Evolutionary conservation across 2,797 vertebrate species (phyloP).

Genomic region (Crypturellus tataupa): DNA sequence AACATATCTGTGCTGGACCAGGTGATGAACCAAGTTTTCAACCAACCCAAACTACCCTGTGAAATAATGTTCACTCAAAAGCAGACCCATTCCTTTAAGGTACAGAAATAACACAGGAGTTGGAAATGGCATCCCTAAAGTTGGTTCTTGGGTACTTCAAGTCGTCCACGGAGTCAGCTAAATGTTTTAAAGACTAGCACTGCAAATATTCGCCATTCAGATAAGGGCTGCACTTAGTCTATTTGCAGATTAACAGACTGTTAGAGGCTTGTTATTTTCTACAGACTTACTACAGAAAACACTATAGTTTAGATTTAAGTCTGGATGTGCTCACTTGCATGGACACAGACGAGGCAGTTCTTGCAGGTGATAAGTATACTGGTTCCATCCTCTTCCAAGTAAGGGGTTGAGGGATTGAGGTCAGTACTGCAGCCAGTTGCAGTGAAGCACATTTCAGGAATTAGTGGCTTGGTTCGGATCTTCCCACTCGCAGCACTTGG

Average conservation of each 20-base stretch:
- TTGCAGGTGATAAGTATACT: slow-evolving; percentile 91
- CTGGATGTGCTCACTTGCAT: slow-evolving; percentile 88
- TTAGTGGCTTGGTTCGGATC: slow-evolving; percentile 91
- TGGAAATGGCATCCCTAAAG: fast-evolving
- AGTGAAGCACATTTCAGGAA: slow-evolving; percentile 98
- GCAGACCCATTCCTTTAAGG: background rate
- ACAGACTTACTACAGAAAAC: background rate
- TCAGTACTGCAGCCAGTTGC: slow-evolving; percentile 87
- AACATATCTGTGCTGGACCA: background rate
- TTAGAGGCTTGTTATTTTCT: background rate
- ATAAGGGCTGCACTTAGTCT: background rate
- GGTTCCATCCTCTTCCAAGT: slow-evolving; percentile 91
- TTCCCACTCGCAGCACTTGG: slow-evolving; percentile 61
- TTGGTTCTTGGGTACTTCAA: background rate
- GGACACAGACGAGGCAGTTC: slow-evolving; percentile 92
- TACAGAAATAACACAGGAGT: background rate
- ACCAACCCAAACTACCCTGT: no score
- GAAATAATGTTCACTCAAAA: background rate
- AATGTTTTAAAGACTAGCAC: fast-evolving
- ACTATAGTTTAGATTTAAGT: background rate
- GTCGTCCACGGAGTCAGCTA: background rate
- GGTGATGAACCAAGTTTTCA: no score
- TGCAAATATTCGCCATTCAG: background rate
- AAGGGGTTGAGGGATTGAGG: slow-evolving; percentile 90
- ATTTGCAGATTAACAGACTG: background rate